A percentile compares a stretch with the other conserved stretches of the same genome.
phyloP scores from a whole-genome alignment of 2,888 invertebrate species.

The Mantis religiosa region DNA sequence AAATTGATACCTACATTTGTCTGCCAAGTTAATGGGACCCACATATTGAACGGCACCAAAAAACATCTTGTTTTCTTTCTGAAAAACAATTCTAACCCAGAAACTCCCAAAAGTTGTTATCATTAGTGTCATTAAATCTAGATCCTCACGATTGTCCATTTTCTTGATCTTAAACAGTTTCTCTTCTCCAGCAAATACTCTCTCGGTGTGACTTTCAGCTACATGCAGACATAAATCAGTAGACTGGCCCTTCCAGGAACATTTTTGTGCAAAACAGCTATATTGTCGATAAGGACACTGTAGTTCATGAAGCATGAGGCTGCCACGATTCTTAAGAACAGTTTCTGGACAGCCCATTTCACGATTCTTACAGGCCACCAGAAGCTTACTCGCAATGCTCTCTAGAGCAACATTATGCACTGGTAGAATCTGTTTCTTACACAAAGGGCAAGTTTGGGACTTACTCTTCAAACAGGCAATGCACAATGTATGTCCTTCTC shows the following conservation, averaged over 20 bases:
- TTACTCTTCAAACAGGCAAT: background rate
- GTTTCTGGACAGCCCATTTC: background rate
- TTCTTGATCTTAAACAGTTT: constrained; percentile 3
- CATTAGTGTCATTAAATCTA: background rate
- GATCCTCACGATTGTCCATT: background rate
- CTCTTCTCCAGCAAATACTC: background rate
- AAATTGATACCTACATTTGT: background rate
- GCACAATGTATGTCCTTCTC: background rate
- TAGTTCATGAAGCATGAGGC: background rate
- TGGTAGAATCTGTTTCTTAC: background rate
- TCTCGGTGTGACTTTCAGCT: background rate
- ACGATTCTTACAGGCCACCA: background rate
- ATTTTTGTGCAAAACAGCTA: background rate
- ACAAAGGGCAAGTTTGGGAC: background rate
- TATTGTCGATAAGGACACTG: background rate
- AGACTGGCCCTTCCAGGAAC: background rate
- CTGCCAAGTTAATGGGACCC: background rate
- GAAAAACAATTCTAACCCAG: background rate
- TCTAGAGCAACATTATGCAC: background rate
- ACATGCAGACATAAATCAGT: background rate
- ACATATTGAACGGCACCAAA: background rate
- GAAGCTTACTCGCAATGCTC: background rate
- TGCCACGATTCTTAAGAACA: background rate
- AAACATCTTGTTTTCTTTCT: background rate
- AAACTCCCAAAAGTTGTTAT: background rate